A percentile compares a stretch with the other conserved stretches of the same genome.
Conservation (phyloP, 2,113 vertebrate genomes). For the Ascaphus truei region DNA sequence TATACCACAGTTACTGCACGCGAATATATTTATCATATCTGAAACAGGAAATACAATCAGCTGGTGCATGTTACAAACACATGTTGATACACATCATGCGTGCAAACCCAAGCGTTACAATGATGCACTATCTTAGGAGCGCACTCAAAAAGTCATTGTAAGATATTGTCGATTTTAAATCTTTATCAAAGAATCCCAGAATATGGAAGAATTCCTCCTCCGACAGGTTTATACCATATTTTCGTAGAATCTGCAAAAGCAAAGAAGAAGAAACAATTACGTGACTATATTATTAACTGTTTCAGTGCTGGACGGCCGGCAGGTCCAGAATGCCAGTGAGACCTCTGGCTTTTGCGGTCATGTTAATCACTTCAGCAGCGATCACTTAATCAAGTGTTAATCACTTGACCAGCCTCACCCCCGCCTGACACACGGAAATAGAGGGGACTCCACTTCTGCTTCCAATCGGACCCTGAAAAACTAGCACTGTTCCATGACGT, state of each 20-base stretch:
- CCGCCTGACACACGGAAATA: no score
- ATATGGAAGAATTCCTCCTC: constrained; percentile 69
- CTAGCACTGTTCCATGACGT: no score
- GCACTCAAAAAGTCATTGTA: constrained; percentile 70
- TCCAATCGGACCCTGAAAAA: no score
- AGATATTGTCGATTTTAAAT: constrained; percentile 58
- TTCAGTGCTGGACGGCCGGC: neutral
- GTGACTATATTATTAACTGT: no score
- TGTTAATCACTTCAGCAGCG: no score
- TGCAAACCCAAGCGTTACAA: neutral
- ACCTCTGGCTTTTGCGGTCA: no score
- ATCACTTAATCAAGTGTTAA: neutral
- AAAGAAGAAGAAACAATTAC: neutral
- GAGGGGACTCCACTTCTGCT: no score
- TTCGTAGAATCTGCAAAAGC: constrained; percentile 56
- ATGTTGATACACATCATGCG: neutral
- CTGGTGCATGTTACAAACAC: neutral
- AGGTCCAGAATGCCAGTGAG: neutral
- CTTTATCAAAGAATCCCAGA: constrained; percentile 64
- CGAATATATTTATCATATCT: neutral
- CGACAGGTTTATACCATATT: constrained; percentile 52
- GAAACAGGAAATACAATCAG: neutral
- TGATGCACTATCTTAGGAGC: constrained; percentile 58
- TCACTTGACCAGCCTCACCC: no score
- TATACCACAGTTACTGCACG: neutral